Percentiles rank a stretch among this genome's conserved stretches.
Evolutionary conservation across 2,797 vertebrate species (phyloP).

Genomic region (Arnoldichthys spilopterus): DNA sequence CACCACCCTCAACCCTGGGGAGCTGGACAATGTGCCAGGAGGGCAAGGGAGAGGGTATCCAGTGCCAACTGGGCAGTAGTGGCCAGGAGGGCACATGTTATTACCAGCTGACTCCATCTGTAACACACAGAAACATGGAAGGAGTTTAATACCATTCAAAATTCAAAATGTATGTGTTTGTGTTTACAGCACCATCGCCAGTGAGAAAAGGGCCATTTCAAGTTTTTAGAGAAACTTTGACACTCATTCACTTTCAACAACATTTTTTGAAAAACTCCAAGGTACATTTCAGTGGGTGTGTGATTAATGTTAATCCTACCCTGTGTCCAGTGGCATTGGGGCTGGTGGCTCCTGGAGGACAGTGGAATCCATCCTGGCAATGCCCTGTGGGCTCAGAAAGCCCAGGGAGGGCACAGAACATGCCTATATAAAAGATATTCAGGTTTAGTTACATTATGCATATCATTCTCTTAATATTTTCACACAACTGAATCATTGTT

Average conservation of each 20-base stretch:
- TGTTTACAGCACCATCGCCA: background rate
- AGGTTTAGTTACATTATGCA: background rate
- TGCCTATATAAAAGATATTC: conserved; percentile 73
- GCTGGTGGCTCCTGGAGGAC: conserved; percentile 81
- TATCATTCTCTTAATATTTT: too few relatives aligned
- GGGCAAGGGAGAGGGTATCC: conserved; percentile 83
- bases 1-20: conserved; percentile 73
- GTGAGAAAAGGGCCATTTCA: too few relatives aligned
- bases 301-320: conserved; percentile 65
- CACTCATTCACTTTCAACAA: too few relatives aligned
- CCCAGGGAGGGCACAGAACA: conserved; percentile 85
- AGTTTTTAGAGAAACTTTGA: too few relatives aligned
- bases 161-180: background rate
- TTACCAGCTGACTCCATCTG: conserved; percentile 80
- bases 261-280: too few relatives aligned
- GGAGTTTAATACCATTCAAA: background rate
- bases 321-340: conserved; percentile 80
- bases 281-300: background rate
- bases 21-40: conserved; percentile 80
- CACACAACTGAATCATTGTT: too few relatives aligned
- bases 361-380: conserved; percentile 86
- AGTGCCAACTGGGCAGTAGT: conserved; percentile 86
- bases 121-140: conserved; percentile 37
- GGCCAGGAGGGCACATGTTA: conserved; percentile 83
- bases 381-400: conserved; percentile 81